These are phyloP conservation scores for Masticophis lateralis DNA, from an alignment of 2,797 vertebrate species.

Conservation along the genomic window DNA sequence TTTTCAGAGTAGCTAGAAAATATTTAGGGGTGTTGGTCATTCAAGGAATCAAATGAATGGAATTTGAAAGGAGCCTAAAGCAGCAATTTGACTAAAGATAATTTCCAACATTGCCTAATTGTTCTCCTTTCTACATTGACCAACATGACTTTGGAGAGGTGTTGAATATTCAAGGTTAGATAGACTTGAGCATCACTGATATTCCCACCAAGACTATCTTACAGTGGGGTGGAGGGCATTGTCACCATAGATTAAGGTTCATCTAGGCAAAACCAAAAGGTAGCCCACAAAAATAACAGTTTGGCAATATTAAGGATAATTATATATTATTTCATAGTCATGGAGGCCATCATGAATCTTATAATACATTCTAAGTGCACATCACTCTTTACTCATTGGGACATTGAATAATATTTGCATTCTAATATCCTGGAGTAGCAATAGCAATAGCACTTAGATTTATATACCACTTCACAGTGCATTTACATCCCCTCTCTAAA, in stretches of 20 bases:
- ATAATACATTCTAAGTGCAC: conserved; percentile 15
- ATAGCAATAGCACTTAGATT: too few species aligned
- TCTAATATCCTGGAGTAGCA: background rate
- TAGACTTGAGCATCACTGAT: background rate
- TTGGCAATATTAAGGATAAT: background rate
- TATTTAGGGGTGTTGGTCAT: background rate
- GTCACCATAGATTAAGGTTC: background rate
- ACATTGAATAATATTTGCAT: fast-evolving
- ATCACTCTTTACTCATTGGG: conserved; percentile 17
- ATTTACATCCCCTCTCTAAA: too few species aligned
- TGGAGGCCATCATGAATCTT: background rate
- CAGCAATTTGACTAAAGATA: background rate
- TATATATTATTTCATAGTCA: background rate
- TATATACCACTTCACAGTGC: too few species aligned
- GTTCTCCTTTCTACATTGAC: background rate
- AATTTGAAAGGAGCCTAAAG: background rate
- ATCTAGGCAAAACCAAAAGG: background rate
- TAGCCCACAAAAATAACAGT: background rate
- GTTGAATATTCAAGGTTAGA: background rate
- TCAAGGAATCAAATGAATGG: background rate
- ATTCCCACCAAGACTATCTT: background rate
- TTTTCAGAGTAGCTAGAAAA: background rate
- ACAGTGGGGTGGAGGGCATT: background rate
- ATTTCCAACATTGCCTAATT: background rate
- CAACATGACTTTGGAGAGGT: background rate